Conservation (phyloP, 1,140 invertebrate genomes). For the Calosoma granatense region DNA sequence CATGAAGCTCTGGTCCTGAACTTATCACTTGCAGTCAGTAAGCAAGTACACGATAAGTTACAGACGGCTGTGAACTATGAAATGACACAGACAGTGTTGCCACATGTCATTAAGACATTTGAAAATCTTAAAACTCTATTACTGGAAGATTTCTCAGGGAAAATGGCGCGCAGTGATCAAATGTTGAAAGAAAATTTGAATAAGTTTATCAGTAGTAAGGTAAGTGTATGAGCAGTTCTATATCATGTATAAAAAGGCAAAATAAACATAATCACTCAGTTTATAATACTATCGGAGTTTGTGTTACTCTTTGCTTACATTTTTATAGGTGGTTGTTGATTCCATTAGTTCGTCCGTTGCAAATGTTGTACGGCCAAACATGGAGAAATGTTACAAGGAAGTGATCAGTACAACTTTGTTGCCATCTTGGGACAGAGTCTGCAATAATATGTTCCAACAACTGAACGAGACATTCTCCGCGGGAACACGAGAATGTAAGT, state of each 20-base stretch:
- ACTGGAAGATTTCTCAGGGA: constrained; percentile 57
- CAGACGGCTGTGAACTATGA: constrained; percentile 36
- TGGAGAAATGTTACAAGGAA: constrained; percentile 62
- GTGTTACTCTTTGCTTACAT: constrained; percentile 10
- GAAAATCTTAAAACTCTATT: constrained; percentile 57
- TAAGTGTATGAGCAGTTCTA: too few species aligned
- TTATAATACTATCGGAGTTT: too few species aligned
- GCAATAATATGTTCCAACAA: constrained; percentile 76
- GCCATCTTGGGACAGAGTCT: constrained; percentile 76
- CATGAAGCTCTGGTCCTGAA: constrained; percentile 35
- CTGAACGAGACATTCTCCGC: constrained; percentile 74
- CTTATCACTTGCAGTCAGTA: constrained; percentile 34
- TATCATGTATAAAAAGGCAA: too few species aligned
- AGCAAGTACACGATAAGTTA: constrained; percentile 35
- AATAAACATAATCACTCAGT: too few species aligned
- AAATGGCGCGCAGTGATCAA: constrained; percentile 58
- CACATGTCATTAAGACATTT: constrained; percentile 44
- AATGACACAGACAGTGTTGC: constrained; percentile 39
- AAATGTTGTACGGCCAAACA: constrained; percentile 49
- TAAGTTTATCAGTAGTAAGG: constrained; percentile 65
- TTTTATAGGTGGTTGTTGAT: constrained; percentile 57
- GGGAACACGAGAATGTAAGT: constrained; percentile 83
- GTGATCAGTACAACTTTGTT: constrained; percentile 62
- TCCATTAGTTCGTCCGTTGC: constrained; percentile 55
- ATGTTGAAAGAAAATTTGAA: constrained; percentile 67